A percentile compares a stretch with the other conserved stretches of the same genome.
Conservation (phyloP, 92 coral and sea anemone species). For the Umimayanthus kanabou region DNA sequence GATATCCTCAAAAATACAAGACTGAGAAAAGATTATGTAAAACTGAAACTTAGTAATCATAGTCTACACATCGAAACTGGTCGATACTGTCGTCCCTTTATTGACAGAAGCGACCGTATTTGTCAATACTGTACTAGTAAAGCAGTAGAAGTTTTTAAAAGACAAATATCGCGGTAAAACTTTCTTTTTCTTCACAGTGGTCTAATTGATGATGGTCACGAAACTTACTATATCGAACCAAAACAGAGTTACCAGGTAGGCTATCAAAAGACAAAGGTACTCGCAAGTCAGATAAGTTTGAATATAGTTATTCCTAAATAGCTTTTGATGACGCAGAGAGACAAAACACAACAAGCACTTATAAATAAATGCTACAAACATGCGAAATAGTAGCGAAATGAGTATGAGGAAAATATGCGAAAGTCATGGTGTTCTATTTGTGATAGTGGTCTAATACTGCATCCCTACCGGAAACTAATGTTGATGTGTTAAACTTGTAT, state of each 20-base stretch:
- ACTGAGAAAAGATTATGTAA: too few relatives aligned
- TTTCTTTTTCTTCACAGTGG: slow-evolving; percentile 42
- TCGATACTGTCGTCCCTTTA: too few relatives aligned
- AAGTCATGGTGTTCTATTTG: not conserved
- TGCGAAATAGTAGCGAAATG: not conserved
- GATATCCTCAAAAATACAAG: too few relatives aligned
- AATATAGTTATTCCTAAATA: not conserved
- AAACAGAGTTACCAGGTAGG: slow-evolving; percentile 49
- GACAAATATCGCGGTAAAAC: not conserved
- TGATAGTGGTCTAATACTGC: not conserved
- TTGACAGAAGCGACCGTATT: too few relatives aligned
- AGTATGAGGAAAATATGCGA: not conserved
- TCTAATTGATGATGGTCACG: slow-evolving; percentile 56
- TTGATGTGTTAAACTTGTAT: not conserved
- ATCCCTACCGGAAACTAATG: too few relatives aligned
- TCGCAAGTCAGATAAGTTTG: not conserved
- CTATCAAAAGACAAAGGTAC: not conserved
- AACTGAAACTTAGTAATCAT: too few relatives aligned
- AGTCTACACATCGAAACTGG: too few relatives aligned
- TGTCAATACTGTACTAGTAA: too few relatives aligned
- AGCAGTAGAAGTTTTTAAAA: too few relatives aligned
- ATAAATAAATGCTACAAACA: not conserved
- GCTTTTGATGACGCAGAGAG: not conserved
- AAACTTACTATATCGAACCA: slow-evolving; percentile 60
- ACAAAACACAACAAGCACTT: not conserved